These are phyloP conservation scores for Acheta domesticus DNA, from an alignment of 2,888 invertebrate genomes.

Conservation along the genomic window DNA sequence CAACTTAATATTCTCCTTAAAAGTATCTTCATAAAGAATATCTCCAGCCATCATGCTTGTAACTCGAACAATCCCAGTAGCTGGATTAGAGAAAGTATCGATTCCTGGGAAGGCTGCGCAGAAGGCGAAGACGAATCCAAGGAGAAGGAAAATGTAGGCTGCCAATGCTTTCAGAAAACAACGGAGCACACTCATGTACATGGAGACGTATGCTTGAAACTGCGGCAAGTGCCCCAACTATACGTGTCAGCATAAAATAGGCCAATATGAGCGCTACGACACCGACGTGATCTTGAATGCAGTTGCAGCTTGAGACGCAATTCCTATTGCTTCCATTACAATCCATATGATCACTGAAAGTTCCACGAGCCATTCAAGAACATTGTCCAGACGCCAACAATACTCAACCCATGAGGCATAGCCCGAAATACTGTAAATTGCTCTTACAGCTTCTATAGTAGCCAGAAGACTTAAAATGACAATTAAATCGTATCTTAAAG, in stretches of 20 bases:
- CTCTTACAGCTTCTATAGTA: constrained; percentile 46
- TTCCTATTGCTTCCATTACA: constrained; percentile 42
- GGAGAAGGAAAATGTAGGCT: constrained; percentile 48
- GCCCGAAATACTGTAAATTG: constrained; percentile 46
- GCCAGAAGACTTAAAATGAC: constrained; percentile 38
- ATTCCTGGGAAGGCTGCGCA: constrained; percentile 49
- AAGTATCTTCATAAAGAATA: constrained; percentile 42
- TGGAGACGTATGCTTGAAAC: constrained; percentile 52
- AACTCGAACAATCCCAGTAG: constrained; percentile 47
- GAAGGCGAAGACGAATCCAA: constrained; percentile 50
- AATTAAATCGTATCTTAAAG: too few relatives aligned
- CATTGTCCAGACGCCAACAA: constrained; percentile 47
- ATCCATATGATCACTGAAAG: constrained; percentile 44
- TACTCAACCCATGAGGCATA: constrained; percentile 46
- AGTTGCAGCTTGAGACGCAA: neutral
- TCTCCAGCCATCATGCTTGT: constrained; percentile 49
- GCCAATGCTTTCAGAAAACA: constrained; percentile 48
- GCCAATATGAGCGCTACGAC: constrained; percentile 49
- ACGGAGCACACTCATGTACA: constrained; percentile 49
- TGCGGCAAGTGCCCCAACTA: constrained; percentile 51
- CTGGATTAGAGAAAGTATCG: constrained; percentile 46
- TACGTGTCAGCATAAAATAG: constrained; percentile 49
- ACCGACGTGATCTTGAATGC: constrained; percentile 48
- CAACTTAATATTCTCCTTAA: constrained; percentile 35
- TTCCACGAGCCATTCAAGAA: constrained; percentile 45